These are phyloP conservation scores for Stylophora pistillata DNA, from an alignment of 64 coral and sea anemone species.

Conservation along the genomic window DNA sequence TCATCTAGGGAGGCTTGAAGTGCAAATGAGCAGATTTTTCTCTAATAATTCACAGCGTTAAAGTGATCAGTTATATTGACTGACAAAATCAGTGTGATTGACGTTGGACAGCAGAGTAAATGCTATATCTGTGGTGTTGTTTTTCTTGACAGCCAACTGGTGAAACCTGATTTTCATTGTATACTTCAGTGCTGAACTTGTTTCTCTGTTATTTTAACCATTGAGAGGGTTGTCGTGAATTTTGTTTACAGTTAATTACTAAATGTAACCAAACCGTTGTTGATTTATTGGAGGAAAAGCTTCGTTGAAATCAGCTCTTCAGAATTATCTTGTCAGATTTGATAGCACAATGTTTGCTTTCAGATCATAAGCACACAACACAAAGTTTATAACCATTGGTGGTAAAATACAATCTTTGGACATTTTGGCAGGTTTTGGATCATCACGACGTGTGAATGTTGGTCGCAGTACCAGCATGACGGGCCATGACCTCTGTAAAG, in stretches of 20 bases:
- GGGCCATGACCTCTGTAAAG: constrained; percentile 82
- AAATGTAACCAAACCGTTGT: neutral
- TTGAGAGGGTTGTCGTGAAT: neutral
- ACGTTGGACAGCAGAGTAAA: neutral
- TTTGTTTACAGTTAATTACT: neutral
- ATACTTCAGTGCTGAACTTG: neutral
- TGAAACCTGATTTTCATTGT: neutral
- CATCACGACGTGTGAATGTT: constrained; percentile 62
- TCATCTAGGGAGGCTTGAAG: neutral
- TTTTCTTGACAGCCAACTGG: neutral
- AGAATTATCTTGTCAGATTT: neutral
- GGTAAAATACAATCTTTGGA: neutral
- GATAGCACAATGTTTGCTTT: neutral
- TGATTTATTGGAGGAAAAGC: neutral
- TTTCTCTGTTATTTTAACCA: neutral
- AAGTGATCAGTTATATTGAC: constrained; percentile 17
- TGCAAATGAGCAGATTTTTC: constrained; percentile 16
- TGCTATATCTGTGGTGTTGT: neutral
- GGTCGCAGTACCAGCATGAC: constrained; percentile 93
- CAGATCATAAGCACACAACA: neutral
- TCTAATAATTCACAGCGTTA: neutral
- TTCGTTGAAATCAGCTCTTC: neutral
- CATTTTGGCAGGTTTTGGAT: constrained; percentile 16
- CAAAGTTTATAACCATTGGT: too few species aligned
- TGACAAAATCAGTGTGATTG: neutral